Base-by-base conservation (phyloP, 2,888 invertebrate genomes). In the Plebejus argus region DNA sequence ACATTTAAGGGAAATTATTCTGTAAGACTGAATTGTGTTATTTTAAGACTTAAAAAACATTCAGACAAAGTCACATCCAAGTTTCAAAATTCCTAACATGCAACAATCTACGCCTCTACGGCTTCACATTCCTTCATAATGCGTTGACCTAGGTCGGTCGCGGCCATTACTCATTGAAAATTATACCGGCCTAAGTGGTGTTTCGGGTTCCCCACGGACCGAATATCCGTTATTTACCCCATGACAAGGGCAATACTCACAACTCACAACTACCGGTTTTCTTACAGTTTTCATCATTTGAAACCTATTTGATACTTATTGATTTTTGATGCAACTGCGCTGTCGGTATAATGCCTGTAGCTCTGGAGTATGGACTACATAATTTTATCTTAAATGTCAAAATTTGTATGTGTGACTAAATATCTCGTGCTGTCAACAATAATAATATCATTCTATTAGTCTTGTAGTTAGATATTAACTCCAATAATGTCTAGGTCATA, bases 161-260 rank as follows among this genome's bases (percentile, higher is more conserved):
- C 77, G 78, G 80, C 79, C 91, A 92, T 91, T 90, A 91, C 90
- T 93, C 92, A 93, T 91, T 91, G 91, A 90, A 92, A 91, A 92
- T 91, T 91, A 92, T 93, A 90, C 91, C 85, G 85, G 85, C 85
- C 90, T 93, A 92, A 93, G 92, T 93, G 91, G 90, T 89, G 88
- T 90, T 91, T 91, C 92, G 89, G 88, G 90, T 92, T 87, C 82
- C 83, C 87, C 81, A 85, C 90, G 89, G 86, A 89, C 90, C 84
- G 85, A 80, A 78, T 74, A 82, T 79, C 78, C 82, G 28, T 49
- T 74, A 74, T 74, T 74, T 74, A 53, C 74, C 49, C 53, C 74
- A 23, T 3, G 28, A 74, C 45, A 74, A 18, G 20, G 71, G 74
- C 28, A 74, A 45, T 23, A 45, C 49, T 72, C 45, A 72, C 23